Conservation (phyloP, 2,888 invertebrate species). For the Platycheirus albimanus region DNA sequence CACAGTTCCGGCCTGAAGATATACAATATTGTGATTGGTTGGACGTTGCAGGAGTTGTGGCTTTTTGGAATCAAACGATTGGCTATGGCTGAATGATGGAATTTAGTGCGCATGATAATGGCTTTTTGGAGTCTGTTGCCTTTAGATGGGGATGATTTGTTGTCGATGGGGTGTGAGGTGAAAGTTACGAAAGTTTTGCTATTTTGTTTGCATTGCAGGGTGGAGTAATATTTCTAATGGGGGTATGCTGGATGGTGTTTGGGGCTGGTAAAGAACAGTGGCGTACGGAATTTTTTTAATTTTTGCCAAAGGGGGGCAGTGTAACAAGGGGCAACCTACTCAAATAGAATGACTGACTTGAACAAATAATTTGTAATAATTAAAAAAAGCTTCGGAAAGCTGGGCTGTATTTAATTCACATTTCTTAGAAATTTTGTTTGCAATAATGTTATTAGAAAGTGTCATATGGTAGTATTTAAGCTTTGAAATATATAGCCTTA, state of each 20-base stretch:
- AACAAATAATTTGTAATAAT: too few species aligned
- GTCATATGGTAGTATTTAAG: too few species aligned
- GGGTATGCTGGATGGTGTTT: constrained; percentile 38
- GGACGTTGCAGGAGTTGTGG: constrained; percentile 30
- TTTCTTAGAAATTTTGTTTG: too few species aligned
- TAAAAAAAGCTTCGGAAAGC: too few species aligned
- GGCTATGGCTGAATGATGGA: constrained; percentile 77
- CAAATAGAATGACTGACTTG: too few species aligned
- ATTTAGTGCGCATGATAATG: constrained; percentile 75
- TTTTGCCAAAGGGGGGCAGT: background rate
- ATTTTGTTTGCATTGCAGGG: constrained; percentile 73
- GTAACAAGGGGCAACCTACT: too few species aligned
- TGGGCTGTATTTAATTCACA: too few species aligned
- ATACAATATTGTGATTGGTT: constrained; percentile 77
- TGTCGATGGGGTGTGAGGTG: constrained; percentile 35
- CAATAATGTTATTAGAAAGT: too few species aligned
- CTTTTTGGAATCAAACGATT: constrained; percentile 76
- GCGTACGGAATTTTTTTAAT: constrained; percentile 13
- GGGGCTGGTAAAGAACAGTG: constrained; percentile 41
- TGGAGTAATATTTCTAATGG: constrained; percentile 59
- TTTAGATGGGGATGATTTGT: constrained; percentile 73
- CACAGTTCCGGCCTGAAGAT: constrained; percentile 75
- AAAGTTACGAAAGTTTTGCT: constrained; percentile 70
- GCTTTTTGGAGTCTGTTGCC: constrained; percentile 64
- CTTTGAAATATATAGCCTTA: too few species aligned